These are phyloP conservation scores for Phalacrocorax aristotelis DNA, from an alignment of 2,113 vertebrate species.

Conservation along the genomic window DNA sequence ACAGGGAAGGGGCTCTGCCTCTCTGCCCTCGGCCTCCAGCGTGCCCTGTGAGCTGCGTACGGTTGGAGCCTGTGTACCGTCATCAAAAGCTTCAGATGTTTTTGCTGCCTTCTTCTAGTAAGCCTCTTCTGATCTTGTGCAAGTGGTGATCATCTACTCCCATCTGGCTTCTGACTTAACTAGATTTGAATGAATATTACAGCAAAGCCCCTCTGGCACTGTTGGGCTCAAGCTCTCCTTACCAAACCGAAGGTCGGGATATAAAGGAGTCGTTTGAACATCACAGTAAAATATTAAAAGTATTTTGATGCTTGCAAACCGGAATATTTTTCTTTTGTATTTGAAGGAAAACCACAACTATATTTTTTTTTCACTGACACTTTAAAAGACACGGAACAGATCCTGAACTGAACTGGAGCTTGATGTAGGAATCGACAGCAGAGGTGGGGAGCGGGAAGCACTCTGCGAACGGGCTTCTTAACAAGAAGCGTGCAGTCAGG, in stretches of 20 bases:
- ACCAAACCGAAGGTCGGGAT: background rate
- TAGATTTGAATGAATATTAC: background rate
- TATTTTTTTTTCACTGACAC: background rate
- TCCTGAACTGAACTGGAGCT: constrained; percentile 14
- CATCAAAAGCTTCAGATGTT: background rate
- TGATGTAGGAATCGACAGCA: background rate
- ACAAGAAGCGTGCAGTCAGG: background rate
- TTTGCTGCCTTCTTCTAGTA: background rate
- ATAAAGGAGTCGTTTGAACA: background rate
- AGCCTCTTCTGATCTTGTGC: background rate
- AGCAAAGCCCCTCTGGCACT: background rate
- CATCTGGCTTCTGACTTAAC: background rate
- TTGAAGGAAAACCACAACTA: background rate
- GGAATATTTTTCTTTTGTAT: background rate
- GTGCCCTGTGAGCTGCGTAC: background rate
- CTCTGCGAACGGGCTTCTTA: background rate
- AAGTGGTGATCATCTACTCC: background rate
- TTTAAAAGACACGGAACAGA: background rate
- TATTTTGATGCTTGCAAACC: background rate
- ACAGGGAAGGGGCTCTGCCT: background rate
- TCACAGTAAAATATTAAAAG: background rate
- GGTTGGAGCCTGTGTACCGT: background rate
- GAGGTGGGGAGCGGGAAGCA: background rate
- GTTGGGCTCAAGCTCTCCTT: background rate
- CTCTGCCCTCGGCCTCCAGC: background rate